Base-by-base conservation (phyloP, 2,888 invertebrate genomes). In the Germaria angustata region DNA sequence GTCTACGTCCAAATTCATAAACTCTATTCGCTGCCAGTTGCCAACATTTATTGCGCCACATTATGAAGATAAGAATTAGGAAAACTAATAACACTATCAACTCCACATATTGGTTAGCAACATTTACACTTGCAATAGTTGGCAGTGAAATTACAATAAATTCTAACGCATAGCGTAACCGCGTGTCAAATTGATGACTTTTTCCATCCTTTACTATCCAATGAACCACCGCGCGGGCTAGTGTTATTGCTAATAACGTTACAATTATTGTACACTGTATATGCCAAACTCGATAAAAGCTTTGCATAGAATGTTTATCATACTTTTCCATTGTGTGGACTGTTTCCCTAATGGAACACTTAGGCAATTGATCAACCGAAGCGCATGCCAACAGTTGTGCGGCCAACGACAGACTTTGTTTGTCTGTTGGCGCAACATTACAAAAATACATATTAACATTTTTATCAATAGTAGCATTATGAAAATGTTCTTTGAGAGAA, bases 131-230 rank as follows among this genome's bases (percentile, higher is more conserved):
- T 51, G 93, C 84, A 77, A 94, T 92, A 55, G 93, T 87, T 8
- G 94, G 93, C 13, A 93, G 51, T 2, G 93, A 90, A 79, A 94
- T 92, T 5, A 92, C 83, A 0, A 92, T 17, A 86, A 94, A 94
- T 90, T 95, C 95, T 15, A 92, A 86, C 0, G 86, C 44, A 86
- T 92, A 93, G 80, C 87, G 85, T 22, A 68, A 28, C 41, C 44
- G 57, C 7, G 69, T 34, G 41, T 79, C 39, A 17, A 11, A 63
- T 49, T 22, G 36, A 8, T 57, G n/a, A 72, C n/a, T 44, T 44
- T 20, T 66, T 17, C 44, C 15, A 61, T 73, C 34, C 28, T 57
- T 41, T 9, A 39, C 36, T 24, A 22, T 32, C 15, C 9, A 17
- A 17, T 9, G 9, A 22, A 39, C 28, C 1, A 66, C 0, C 3